Evolutionary conservation across 2,888 invertebrate genomes (phyloP), one percentile per base, ranked within the genome.

Genomic region (Tyria jacobaeae): DNA sequence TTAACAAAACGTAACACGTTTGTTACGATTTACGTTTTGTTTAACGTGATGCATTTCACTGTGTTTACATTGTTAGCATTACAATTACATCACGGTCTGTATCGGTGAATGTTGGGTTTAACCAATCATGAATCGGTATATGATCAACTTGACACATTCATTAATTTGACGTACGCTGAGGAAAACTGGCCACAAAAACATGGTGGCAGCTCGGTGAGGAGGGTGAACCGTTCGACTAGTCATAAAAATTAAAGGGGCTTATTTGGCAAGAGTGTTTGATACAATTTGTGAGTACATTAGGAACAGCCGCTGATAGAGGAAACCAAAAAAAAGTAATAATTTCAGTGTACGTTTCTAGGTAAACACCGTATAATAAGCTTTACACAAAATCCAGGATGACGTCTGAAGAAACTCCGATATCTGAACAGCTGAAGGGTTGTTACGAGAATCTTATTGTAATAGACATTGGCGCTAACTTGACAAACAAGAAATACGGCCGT

Each of bases 391-490:
- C 83, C 76, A 92, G 87, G 85, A 94, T 92, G 92, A 93, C 93
- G 93, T 91, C 93, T 87, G 92, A 92, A 90, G 92, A 93, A 90
- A 87, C 89, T 79, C 87, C 88, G 80, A 86, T 93, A 84, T 91
- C 93, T 67, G 92, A 92, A 76, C 88, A 93, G 82, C 83, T 97
- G 96, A 96, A 96, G 88, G 96, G 96, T 82, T 97, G 97, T 88
- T 97, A 97, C 87, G 98, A 98, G 90, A 98, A 98, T 94, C 97
- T 98, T 88, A 97, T 98, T 89, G 96, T 98, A 81, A 96, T 98
- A 73, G 98, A 98, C 92, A 96, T 97, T 74, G 98, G 98, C 80
- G 98, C 98, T 65, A 98, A 98, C 95, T 94, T 98, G 83, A 98
- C 98, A 31, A 98, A 98, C 92, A 98, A 98, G 91, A 98, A 98